Percentiles rank a stretch among this genome's conserved stretches.
Conservation (phyloP, 2,113 vertebrate genomes). For the Pollachius pollachius region DNA sequence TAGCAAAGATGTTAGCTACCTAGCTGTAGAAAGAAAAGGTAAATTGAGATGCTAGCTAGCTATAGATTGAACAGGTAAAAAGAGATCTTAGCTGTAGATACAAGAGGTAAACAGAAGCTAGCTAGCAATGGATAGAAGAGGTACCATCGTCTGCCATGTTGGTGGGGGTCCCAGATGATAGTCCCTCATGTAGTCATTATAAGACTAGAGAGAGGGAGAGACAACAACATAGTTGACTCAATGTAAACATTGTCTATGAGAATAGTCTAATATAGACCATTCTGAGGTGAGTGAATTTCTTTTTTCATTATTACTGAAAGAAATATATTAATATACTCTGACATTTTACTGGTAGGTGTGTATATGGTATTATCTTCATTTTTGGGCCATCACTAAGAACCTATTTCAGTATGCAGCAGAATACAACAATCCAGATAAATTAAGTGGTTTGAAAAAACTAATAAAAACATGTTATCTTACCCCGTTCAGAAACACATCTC, state of each 20-base stretch:
- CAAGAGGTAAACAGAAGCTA: not conserved
- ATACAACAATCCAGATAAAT: too few species aligned
- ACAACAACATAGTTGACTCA: constrained; percentile 10
- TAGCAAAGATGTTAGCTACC: not conserved
- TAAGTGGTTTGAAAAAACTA: constrained; percentile 18
- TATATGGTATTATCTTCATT: too few species aligned
- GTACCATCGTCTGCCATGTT: constrained; percentile 97
- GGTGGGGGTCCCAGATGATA: constrained; percentile 95
- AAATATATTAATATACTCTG: too few species aligned
- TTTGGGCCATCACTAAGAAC: too few species aligned
- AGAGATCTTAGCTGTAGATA: not conserved
- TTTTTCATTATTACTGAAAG: too few species aligned
- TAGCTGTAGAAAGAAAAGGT: not conserved
- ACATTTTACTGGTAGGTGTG: too few species aligned
- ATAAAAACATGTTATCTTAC: constrained; percentile 76
- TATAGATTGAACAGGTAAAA: not conserved
- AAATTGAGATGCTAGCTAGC: not conserved
- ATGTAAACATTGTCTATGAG: too few species aligned
- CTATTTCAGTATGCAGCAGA: too few species aligned
- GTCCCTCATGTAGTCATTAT: constrained; percentile 98
- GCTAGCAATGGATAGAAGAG: not conserved
- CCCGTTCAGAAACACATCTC: constrained; percentile 97
- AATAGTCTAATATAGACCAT: too few species aligned
- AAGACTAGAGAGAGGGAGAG: constrained; percentile 83
- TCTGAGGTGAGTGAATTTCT: too few species aligned